Percentiles rank a stretch among this genome's conserved stretches.
Conservation (phyloP, 2,113 vertebrate species). For the Jacana jacana region DNA sequence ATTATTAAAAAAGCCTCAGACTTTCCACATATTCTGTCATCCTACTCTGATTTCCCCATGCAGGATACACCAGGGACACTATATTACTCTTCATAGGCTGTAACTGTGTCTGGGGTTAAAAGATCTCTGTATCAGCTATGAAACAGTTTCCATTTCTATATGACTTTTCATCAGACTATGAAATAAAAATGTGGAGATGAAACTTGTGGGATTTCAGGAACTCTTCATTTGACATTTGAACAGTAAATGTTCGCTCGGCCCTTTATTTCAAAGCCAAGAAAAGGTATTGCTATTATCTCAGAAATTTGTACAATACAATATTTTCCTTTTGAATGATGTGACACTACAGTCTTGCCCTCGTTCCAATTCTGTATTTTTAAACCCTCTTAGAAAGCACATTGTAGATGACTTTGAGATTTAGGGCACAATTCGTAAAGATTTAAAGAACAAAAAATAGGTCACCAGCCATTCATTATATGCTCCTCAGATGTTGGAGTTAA, state of each 20-base stretch:
- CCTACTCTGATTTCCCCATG: neutral
- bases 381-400: neutral
- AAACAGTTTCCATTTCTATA: neutral
- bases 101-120: neutral
- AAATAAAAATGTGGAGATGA: neutral
- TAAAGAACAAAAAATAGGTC: slow-evolving; percentile 37
- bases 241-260: neutral
- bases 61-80: neutral
- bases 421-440: slow-evolving; percentile 18
- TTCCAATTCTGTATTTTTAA: slow-evolving; percentile 30
- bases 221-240: slow-evolving; percentile 22
- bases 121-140: neutral
- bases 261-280: neutral
- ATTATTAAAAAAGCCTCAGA: slow-evolving; percentile 2
- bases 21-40: neutral
- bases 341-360: neutral
- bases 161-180: neutral
- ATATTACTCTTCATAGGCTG: neutral
- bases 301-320: neutral
- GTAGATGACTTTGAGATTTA: slow-evolving; percentile 18
- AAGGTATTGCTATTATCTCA: neutral
- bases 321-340: slow-evolving; percentile 31
- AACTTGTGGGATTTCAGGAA: slow-evolving; percentile 13
- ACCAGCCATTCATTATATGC: neutral
- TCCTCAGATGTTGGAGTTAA: neutral